Evolutionary conservation across 2,888 invertebrate genomes (phyloP).

Genomic region (Papilio gigon): DNA sequence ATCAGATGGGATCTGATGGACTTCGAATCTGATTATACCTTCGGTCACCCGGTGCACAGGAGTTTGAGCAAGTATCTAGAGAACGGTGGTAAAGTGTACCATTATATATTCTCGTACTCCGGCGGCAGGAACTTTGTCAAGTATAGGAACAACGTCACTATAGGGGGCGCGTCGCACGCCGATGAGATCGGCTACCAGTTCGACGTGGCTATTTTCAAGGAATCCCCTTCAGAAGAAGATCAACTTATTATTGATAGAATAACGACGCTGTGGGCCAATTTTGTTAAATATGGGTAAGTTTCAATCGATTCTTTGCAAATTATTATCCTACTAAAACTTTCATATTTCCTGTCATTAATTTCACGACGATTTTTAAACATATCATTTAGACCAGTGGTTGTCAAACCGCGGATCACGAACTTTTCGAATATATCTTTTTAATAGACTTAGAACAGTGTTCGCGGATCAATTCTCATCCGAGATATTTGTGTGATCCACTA

Average conservation of each 20-base stretch:
- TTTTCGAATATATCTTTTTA: too few species aligned
- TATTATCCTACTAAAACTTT: too few species aligned
- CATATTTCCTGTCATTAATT: too few species aligned
- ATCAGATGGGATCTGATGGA: conserved; percentile 49
- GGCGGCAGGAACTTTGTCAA: conserved; percentile 53
- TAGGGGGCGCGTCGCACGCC: conserved; percentile 53
- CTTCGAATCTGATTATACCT: conserved; percentile 60
- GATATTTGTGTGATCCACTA: too few species aligned
- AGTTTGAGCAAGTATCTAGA: conserved; percentile 49
- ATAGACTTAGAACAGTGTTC: too few species aligned
- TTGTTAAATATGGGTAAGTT: conserved; percentile 64
- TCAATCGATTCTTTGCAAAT: not conserved
- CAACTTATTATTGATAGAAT: conserved; percentile 58
- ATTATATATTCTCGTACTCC: conserved; percentile 61
- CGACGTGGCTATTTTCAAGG: conserved; percentile 44
- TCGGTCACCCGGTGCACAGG: conserved; percentile 55
- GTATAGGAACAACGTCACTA: conserved; percentile 45
- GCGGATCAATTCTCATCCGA: too few species aligned
- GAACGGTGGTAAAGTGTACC: conserved; percentile 51
- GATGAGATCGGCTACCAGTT: conserved; percentile 66
- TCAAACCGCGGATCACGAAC: too few species aligned
- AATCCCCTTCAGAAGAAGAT: conserved; percentile 50
- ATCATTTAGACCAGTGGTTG: too few species aligned
- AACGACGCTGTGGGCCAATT: conserved; percentile 70
- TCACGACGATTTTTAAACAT: too few species aligned